Base-by-base conservation (phyloP, 2,797 vertebrate species). In the Microhierax caerulescens region DNA sequence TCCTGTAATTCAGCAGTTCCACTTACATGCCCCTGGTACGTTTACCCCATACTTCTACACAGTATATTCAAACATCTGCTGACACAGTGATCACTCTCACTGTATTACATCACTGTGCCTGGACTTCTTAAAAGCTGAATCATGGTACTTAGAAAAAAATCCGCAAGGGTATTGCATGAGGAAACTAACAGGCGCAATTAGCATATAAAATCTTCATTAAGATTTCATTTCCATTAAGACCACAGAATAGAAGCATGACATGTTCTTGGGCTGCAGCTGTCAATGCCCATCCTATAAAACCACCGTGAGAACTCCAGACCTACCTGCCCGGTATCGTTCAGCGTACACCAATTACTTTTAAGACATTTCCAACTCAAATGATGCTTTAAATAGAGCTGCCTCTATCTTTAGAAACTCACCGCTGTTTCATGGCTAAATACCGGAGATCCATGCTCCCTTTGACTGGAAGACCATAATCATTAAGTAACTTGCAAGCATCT, bases 371-470 rank as follows among this genome's bases (percentile, higher is more conserved):
- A 92, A 63, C 48, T 51, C 43, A 36, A 85, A 67, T 9, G 30
- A 75, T 57, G 54, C 64, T 63, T 65, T 27, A 87, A 73, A 47
- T 13, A 27, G 56, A 97, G 53, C 39, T 76, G 41, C 48, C n/a
- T 57, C 69, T 69, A n/a, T 50, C 41, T 36, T 85, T 47, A 91
- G 78, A 77, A 32, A 96, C 97, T 76, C 96, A 99, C 99, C 98
- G 98, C 76, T 99, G 99, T 82, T 98, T 98, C 91, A 99, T 84
- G 45, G 99, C 99, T 22, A 99, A 98, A 96, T 99, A 99, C 5
- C 99, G 99, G 85, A 99, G 98, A 96, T 99, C 99, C 73, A 99
- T 95, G 0, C 97, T 98, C 15, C 99, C 99, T 30, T 97, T 97
- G 60, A 99, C 98, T 8, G 98, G 41, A 88, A 99, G 95, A 28